Base-by-base conservation (phyloP, 1,140 invertebrate species). In the Leptopilina clavipes region DNA sequence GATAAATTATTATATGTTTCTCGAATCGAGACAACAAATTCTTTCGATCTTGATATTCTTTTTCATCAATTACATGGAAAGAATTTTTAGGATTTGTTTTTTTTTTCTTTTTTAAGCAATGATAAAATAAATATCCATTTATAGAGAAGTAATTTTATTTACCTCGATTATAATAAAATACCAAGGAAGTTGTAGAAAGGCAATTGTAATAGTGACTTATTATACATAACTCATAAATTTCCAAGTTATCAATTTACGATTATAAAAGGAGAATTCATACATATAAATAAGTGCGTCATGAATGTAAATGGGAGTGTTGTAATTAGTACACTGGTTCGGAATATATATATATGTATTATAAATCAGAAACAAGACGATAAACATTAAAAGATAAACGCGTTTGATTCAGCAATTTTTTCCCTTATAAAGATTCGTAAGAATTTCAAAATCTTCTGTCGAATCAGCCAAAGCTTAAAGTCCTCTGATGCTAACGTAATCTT, bases 281-380 rank as follows among this genome's bases (percentile, higher is more conserved):
- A 25, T 9, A 25, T 31, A 31, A 31, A 65, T 25, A 65, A 12
- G 22, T 65, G 56, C 18, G 56, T 65, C 56, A 19, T 65, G 56
- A 65, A 65, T 65, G 56, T 65, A 65, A 14, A 59, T n/a, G n/a
- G n/a, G 9, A 65, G 19, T 65, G 56, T 65, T 65, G 56, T 65
- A 65, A 65, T 65, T 65, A 65, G 10, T 65, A 31, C 22, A 22
- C 12, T 19, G 22, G 22, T n/a, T n/a, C n/a, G n/a, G n/a, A n/a
- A n/a, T n/a, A n/a, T n/a, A n/a, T n/a, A n/a, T n/a, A n/a, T 12
- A 19, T 25, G 12, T 9, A 12, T 25, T 65, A 65, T 31, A 65
- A 22, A 65, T 10, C 22, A 65, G 56, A 65, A 65, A 14, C 1
- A 25, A 31, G 19, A 25, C 56, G 56, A 65, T 31, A 65, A 65